Conservation (phyloP, 2,888 invertebrate genomes). For the Strigamia transsilvanica region DNA sequence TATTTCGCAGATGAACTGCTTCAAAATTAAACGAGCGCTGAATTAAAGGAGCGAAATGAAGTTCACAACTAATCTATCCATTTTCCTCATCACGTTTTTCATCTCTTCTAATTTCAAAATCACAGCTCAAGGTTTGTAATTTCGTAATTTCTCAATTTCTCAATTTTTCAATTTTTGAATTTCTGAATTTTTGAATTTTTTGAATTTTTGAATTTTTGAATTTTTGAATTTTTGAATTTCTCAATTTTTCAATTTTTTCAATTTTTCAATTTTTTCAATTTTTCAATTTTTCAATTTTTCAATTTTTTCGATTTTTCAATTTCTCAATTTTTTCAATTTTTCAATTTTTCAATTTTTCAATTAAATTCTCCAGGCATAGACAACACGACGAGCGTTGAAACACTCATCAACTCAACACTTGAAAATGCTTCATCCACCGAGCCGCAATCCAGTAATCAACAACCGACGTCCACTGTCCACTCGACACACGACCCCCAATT, state of each 20-base stretch:
- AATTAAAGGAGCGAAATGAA: background rate
- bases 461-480: background rate
- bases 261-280: no score
- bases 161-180: no score
- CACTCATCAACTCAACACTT: background rate
- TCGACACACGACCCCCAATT: no score
- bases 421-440: slow-evolving; percentile 4
- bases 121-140: slow-evolving; percentile 1
- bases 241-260: no score
- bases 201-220: no score
- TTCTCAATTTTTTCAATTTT: no score
- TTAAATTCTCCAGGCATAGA: background rate
- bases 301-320: no score
- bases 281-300: no score
- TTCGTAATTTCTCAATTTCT: no score
- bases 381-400: background rate
- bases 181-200: no score
- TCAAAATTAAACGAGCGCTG: background rate
- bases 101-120: background rate
- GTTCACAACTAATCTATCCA: background rate
- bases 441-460: background rate
- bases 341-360: no score
- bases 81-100: background rate
- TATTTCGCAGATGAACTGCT: background rate
- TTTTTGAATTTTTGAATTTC: no score